These are phyloP conservation scores for Drosophila hydei DNA, from an alignment of 1,140 invertebrate species.

Conservation along the genomic window DNA sequence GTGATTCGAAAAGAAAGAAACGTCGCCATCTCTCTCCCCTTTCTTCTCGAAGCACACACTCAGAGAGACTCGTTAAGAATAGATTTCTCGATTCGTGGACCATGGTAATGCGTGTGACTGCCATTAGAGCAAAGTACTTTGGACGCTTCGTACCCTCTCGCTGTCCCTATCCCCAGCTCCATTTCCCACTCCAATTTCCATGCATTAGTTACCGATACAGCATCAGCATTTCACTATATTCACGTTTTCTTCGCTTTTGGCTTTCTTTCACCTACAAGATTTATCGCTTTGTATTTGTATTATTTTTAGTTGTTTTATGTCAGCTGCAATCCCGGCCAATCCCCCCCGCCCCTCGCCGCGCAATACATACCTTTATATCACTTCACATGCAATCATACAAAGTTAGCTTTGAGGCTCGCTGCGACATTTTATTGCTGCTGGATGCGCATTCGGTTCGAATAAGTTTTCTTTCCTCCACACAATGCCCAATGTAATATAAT, in stretches of 20 bases:
- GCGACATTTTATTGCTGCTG: conserved; percentile 36
- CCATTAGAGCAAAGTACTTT: conserved; percentile 78
- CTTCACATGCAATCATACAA: background rate
- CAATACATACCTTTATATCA: conserved; percentile 6
- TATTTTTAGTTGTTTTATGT: conserved; percentile 82
- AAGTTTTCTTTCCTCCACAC: conserved; percentile 14
- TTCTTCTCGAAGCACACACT: conserved; percentile 52
- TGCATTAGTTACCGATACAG: conserved; percentile 23
- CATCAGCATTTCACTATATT: conserved; percentile 47
- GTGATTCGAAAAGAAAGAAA: conserved; percentile 59
- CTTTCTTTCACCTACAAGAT: conserved; percentile 83
- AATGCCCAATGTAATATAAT: conserved; percentile 31
- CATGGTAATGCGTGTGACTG: conserved; percentile 73
- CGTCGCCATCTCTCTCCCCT: conserved; percentile 69
- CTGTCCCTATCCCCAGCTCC: conserved; percentile 13
- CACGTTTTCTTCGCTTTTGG: conserved; percentile 39
- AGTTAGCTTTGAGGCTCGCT: conserved; percentile 30
- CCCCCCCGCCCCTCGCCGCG: background rate
- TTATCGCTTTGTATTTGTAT: conserved; percentile 82
- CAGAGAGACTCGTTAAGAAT: conserved; percentile 46
- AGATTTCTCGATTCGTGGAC: conserved; percentile 47
- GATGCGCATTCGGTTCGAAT: conserved; percentile 16
- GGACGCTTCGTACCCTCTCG: conserved; percentile 24
- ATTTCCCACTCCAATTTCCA: background rate
- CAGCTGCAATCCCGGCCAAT: conserved; percentile 48